Base-by-base conservation (phyloP, 1,140 invertebrate species). In the Caerostris darwini region DNA sequence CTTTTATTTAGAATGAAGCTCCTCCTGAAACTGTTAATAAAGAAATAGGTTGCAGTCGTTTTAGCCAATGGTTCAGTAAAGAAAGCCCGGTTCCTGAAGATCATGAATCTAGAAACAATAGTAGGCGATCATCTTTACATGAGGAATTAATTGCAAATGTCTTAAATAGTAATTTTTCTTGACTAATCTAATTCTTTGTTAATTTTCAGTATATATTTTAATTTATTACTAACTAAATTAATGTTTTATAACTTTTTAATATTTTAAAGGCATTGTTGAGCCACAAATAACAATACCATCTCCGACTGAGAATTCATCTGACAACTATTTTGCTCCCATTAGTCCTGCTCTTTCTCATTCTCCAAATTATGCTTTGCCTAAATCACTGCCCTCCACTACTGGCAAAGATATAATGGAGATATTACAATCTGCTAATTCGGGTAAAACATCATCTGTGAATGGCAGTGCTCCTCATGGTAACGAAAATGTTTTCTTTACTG, bases 101-200 rank as follows among this genome's bases (percentile, higher is more conserved):
- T 56, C 61, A 57, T 1, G 95, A 95, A 69, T 96, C 95, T 94
- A 91, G 93, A 50, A 95, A 95, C 34, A 95, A 95, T 90, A 97
- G 97, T 95, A 96, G 97, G 7, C 96, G 97, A 71, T 97, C 97
- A 17, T 97, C 97, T 3, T 95, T 97, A 92, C 97, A 97, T 94
- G 97, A 97, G 87, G 97, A 97, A 93, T 95, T 97, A 8, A 95
- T 97, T 91, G 97, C 97, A 91, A 97, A 97, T 95, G 96, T 97
- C 90, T 95, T 97, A 3, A 97, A 97, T 95, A 97, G 97, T 96
- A 96, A 96, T 94, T 64, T n/a, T 10, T n/a, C 8, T 77, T 61
- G 3, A 54, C n/a, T 7, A 82, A 5, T 82, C 12, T 53, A 67
- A 14, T 17, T 64, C 61, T 64, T 1, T 1, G 17, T 64, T 4